phyloP scores from a whole-genome alignment of 2,113 vertebrate genomes.

The Scartelaos histophorus region DNA sequence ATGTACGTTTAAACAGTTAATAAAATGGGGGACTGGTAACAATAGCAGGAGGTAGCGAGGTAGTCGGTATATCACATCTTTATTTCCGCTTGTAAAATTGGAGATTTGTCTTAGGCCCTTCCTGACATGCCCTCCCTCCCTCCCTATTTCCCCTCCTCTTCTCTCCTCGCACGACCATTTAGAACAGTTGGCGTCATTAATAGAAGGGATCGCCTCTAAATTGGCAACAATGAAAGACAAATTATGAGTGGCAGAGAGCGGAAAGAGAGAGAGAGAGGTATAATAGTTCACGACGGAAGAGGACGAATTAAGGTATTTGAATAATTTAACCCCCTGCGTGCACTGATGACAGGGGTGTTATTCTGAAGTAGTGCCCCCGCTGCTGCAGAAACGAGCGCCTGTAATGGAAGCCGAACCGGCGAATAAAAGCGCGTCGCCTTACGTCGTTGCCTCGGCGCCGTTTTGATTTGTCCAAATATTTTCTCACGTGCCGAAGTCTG shows the following conservation, averaged over 20 bases:
- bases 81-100: constrained; percentile 75
- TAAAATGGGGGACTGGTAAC: constrained; percentile 75
- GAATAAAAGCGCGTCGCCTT: constrained; percentile 29
- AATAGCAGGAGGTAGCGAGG: constrained; percentile 54
- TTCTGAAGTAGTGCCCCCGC: constrained; percentile 89
- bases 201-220: constrained; percentile 93
- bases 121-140: constrained; percentile 48
- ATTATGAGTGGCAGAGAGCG: constrained; percentile 86
- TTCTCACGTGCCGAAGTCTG: constrained; percentile 48
- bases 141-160: constrained; percentile 53
- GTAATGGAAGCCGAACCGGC: constrained; percentile 62
- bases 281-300: constrained; percentile 73
- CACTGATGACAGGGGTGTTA: constrained; percentile 96
- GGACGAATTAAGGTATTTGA: constrained; percentile 97
- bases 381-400: constrained; percentile 83
- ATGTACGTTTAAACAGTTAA: constrained; percentile 78
- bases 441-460: constrained; percentile 28
- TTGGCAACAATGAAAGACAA: constrained; percentile 95
- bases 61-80: constrained; percentile 77
- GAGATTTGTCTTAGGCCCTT: constrained; percentile 56
- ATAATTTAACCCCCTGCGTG: constrained; percentile 97
- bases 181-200: constrained; percentile 91
- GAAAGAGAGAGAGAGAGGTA: constrained; percentile 78
- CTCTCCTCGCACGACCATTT: constrained; percentile 68
- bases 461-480: constrained; percentile 57